A percentile compares a stretch with the other conserved stretches of the same genome.
These are phyloP conservation scores for Amblyraja radiata DNA, from an alignment of 2,797 vertebrate genomes.

Conservation along the genomic window DNA sequence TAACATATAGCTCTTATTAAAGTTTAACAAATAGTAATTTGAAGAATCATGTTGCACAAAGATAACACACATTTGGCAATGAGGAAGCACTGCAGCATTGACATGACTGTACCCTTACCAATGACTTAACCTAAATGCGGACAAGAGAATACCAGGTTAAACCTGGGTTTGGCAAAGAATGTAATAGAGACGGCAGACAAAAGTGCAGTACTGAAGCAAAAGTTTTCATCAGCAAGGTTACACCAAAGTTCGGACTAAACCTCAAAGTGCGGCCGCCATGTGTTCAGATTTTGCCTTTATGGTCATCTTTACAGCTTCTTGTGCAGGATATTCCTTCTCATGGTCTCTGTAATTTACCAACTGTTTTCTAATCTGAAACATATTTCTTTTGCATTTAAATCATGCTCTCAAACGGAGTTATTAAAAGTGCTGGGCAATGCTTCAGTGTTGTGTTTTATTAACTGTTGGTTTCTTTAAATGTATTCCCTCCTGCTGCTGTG, in stretches of 20 bases:
- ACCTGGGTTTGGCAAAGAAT: neutral
- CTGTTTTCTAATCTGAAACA: neutral
- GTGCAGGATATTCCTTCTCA: neutral
- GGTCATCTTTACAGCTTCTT: neutral
- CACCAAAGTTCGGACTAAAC: neutral
- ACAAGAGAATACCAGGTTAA: neutral
- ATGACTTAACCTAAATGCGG: neutral
- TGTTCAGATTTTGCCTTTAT: neutral
- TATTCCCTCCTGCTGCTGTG: slow-evolving; percentile 2
- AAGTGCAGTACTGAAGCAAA: neutral
- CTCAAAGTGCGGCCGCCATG: too few relatives aligned
- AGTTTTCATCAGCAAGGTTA: neutral
- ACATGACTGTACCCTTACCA: neutral
- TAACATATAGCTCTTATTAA: neutral
- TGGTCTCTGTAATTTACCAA: neutral
- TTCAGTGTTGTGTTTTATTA: slow-evolving; percentile 32
- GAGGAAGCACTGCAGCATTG: neutral
- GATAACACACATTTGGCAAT: neutral
- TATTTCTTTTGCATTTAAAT: neutral
- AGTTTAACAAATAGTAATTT: neutral
- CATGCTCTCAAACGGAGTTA: neutral
- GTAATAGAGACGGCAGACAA: too few relatives aligned
- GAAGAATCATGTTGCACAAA: neutral
- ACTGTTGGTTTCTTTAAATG: neutral
- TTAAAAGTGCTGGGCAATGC: neutral